Evolutionary conservation across 2,797 vertebrate genomes (phyloP), one percentile per base, ranked within the genome.

Genomic region (Coccyzus lansbergi): DNA sequence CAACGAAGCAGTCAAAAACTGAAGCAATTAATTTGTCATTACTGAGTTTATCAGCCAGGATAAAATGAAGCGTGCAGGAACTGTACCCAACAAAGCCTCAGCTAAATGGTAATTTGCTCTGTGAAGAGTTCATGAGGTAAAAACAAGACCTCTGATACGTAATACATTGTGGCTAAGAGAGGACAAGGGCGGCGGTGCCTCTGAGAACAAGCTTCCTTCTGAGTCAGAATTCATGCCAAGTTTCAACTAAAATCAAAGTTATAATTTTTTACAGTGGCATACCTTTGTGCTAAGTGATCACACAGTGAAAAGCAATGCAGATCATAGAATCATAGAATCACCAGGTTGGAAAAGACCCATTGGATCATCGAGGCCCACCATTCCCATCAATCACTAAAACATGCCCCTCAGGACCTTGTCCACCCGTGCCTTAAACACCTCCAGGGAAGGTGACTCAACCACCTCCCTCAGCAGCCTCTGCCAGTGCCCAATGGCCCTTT

Each of bases 21-120:
- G 90, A 93, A 94, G 93, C 81, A 93, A 93, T 95, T 95, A 92
- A 87, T 95, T 94, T 89, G 84, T 94, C 88, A 31, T 89, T 96
- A 85, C 44, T 51, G 84, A 91, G 64, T 94, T 94, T 93, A 96
- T 90, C 60, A 44, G 74, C 49, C 46, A 71, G 81, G 71, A 88
- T 89, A 85, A 92, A 95, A 95, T 44, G 92, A 95, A 94, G 68
- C 6, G 9, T 51, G 60, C 78, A 85, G 90, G 76, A 93, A 87
- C 86, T 91, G 53, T 72, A 87, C 86, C 93, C 58, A 92, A 19
- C 1, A 4, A 93, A 93, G 86, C 92, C 88, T 95, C 75, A 71
- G 76, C 92, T 94, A 92, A 95, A 95, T 92, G 94, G 92, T 87
- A 93, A 94, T 96, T 96, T 96, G 95, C 92, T 94, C 90, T 83